Evolutionary conservation across 2,888 invertebrate genomes (phyloP).

Genomic region (Eueremaeus valkanovi): DNA sequence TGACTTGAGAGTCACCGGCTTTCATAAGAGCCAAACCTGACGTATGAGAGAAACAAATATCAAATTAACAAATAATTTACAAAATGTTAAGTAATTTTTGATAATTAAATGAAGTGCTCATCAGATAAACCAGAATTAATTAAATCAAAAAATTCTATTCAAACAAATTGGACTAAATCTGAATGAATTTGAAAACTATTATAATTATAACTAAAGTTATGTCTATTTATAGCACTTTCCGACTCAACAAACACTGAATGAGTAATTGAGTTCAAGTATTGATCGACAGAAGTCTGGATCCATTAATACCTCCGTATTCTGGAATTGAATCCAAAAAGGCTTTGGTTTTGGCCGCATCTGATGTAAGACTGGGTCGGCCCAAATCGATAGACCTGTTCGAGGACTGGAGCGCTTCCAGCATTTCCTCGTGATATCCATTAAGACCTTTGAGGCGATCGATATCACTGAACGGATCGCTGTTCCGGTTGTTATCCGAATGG

Average conservation of each 20-base stretch:
- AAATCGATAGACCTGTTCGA: conserved; percentile 39
- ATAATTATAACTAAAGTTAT: background rate
- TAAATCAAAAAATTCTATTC: no score
- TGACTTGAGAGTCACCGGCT: conserved; percentile 46
- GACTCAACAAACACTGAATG: background rate
- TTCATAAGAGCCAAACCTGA: conserved; percentile 48
- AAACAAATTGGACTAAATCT: background rate
- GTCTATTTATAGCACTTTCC: conserved; percentile 5
- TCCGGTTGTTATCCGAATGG: conserved; percentile 44
- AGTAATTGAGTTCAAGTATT: conserved; percentile 20
- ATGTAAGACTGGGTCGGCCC: background rate
- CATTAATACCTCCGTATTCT: conserved; percentile 29
- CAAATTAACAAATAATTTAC: background rate
- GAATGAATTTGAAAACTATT: background rate
- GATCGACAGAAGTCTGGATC: background rate
- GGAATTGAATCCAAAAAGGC: conserved; percentile 25
- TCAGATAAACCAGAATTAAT: background rate
- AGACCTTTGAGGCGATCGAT: conserved; percentile 77
- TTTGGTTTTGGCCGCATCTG: conserved; percentile 20
- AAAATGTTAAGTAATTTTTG: background rate
- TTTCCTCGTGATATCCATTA: conserved; percentile 87
- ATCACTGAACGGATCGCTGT: conserved; percentile 52
- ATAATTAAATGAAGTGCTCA: background rate
- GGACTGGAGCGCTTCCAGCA: conserved; percentile 74
- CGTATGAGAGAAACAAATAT: no score